Evolutionary conservation across 2,113 vertebrate genomes (phyloP).

Genomic region (Pleuronectes platessa): DNA sequence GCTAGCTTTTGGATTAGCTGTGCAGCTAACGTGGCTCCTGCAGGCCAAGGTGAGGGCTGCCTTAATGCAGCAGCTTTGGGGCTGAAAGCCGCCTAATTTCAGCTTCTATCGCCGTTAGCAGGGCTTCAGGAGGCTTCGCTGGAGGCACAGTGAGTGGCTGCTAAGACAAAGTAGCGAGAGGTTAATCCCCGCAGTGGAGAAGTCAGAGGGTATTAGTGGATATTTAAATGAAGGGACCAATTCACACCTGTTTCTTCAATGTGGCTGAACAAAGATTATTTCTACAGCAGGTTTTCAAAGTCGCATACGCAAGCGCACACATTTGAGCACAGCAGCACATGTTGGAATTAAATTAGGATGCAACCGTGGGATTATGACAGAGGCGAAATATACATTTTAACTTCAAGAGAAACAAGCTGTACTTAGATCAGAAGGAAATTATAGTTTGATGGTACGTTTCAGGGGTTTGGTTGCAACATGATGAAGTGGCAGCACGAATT

Average conservation of each 20-base stretch:
- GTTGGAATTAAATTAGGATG: too few relatives aligned
- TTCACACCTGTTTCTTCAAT: conserved; percentile 59
- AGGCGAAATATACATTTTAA: not conserved
- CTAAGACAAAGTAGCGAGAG: conserved; percentile 76
- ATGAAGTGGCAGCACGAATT: too few relatives aligned
- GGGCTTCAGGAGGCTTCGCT: conserved; percentile 52
- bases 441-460: not conserved
- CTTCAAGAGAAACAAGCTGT: not conserved
- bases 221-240: conserved; percentile 69
- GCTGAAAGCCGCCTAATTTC: conserved; percentile 80
- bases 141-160: conserved; percentile 41
- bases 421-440: not conserved
- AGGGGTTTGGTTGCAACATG: too few relatives aligned
- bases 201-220: conserved; percentile 66
- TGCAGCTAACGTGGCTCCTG: conserved; percentile 53
- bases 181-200: conserved; percentile 71
- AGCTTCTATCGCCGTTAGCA: conserved; percentile 71
- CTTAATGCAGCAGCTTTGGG: conserved; percentile 77
- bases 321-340: too few relatives aligned
- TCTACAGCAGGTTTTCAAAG: conserved; percentile 7
- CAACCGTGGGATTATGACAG: not conserved
- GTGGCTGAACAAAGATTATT: conserved; percentile 12
- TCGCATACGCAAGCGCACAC: not conserved
- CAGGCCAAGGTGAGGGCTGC: conserved; percentile 76
- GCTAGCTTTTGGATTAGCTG: conserved; percentile 74